Base-by-base conservation (phyloP, 2,797 vertebrate species). In the Anomalospiza imberbis region DNA sequence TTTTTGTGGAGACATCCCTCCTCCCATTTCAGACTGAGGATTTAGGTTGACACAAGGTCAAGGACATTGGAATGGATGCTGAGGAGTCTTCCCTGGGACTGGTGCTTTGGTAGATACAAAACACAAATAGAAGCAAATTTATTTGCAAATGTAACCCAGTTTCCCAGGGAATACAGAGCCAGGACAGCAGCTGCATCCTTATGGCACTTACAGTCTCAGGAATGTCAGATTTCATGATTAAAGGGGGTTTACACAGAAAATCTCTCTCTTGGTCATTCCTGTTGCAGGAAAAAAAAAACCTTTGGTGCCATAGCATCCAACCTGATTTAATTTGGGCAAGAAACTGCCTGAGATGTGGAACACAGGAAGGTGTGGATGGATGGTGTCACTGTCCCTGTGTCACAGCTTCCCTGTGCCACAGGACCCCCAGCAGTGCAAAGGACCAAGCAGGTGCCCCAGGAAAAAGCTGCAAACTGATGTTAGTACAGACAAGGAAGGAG, bases 181-280 rank as follows among this genome's bases (percentile, higher is more conserved):
- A 68, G 70, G 44, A 21, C 19, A 78, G 74, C 31, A 87, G 45
- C 82, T 83, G 45, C 34, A 36, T 45, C 72, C 47, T 34, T 47
- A 6, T 32, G 34, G 50, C 55, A 17, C 34, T 19, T 44, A 31
- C 28, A 54, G 31, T 1, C 40, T 40, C 40, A 55, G 58, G 40
- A 78, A 45, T 1, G 0, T 2, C 7, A 32, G 36, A 21, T 28
- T 48, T 57, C 34, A 5, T 2, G 5, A 40, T 13, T 16, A 54
- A 65, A 80, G 13, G 16, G 22, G 7, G 5, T 18, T 93, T 91
- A 14, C 47, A 21, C 11, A 55, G 47, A 31, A 84, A 60, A 53
- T 9, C 28, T 73, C 44, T 40, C 58, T 13, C 12, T 15, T 45
- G 13, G 22, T 48, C 45, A 24, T 24, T 24, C 20, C 66, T 38